These are phyloP conservation scores for Mesochorus sp. DNA, from an alignment of 2,888 invertebrate species.

Conservation along the genomic window DNA sequence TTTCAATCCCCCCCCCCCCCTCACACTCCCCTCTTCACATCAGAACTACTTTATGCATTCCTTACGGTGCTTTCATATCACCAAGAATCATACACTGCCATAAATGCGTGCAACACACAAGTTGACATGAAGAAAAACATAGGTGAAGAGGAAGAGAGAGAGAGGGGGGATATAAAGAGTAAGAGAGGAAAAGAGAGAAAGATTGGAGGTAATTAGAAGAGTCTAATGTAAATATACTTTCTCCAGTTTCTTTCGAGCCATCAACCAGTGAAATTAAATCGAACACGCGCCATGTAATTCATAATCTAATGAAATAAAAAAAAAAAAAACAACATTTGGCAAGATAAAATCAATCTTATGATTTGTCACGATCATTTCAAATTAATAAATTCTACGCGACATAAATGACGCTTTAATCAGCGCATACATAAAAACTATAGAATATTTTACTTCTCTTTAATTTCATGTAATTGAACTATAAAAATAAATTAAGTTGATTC, in stretches of 20 bases:
- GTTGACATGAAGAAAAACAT: background rate
- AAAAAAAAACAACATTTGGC: background rate
- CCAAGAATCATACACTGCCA: slow-evolving; percentile 38
- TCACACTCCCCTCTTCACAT: background rate
- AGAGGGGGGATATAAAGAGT: slow-evolving; percentile 1
- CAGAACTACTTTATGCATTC: slow-evolving; percentile 55
- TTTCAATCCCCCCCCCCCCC: background rate
- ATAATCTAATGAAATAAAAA: background rate
- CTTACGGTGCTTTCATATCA: slow-evolving; percentile 58
- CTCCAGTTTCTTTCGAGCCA: slow-evolving; percentile 35
- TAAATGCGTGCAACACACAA: slow-evolving; percentile 35
- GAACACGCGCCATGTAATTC: background rate
- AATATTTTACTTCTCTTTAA: no score
- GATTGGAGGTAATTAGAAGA: slow-evolving; percentile 23
- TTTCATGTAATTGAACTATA: no score
- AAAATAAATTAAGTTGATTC: no score
- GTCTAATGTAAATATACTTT: slow-evolving; percentile 42
- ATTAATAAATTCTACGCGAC: no score
- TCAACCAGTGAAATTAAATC: slow-evolving; percentile 36
- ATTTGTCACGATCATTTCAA: no score
- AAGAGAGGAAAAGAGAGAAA: no score
- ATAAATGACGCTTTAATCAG: no score
- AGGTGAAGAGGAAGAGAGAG: background rate
- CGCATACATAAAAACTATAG: no score
- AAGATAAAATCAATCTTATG: no score